Conservation (phyloP, 2,113 vertebrate species). For the Sceloporus undulatus region DNA sequence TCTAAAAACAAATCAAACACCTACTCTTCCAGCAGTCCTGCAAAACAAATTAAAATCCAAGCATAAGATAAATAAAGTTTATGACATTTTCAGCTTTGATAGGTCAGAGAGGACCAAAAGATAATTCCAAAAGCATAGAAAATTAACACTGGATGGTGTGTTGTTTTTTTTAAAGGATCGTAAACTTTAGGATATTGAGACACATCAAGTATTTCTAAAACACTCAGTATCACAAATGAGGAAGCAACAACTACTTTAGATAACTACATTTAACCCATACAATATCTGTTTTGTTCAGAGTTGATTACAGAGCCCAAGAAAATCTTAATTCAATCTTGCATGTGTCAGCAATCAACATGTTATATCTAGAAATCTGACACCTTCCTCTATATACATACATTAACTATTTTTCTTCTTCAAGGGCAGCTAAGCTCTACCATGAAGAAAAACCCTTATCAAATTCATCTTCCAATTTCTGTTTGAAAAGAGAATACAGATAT, state of each 20-base stretch:
- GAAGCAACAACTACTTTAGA: not conserved
- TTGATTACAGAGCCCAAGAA: not conserved
- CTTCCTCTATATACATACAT: too few species aligned
- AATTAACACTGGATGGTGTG: not conserved
- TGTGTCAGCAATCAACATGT: not conserved
- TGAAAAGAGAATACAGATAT: not conserved
- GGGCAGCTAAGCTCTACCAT: not conserved
- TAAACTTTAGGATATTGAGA: not conserved
- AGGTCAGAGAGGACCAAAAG: not conserved
- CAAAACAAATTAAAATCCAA: not conserved
- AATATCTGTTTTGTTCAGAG: not conserved
- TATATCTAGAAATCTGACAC: not conserved
- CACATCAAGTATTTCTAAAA: not conserved
- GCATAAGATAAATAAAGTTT: not conserved
- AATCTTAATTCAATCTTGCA: not conserved
- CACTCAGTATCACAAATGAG: not conserved
- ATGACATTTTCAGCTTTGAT: not conserved
- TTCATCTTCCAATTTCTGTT: not conserved
- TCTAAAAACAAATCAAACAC: not conserved
- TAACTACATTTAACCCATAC: not conserved
- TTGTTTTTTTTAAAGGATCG: not conserved
- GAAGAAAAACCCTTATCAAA: not conserved
- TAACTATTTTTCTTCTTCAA: not conserved
- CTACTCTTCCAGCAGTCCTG: not conserved
- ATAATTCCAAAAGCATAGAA: not conserved